Evolutionary conservation across 1,140 invertebrate species (phyloP).

Genomic region (Dendrolimus punctatus): DNA sequence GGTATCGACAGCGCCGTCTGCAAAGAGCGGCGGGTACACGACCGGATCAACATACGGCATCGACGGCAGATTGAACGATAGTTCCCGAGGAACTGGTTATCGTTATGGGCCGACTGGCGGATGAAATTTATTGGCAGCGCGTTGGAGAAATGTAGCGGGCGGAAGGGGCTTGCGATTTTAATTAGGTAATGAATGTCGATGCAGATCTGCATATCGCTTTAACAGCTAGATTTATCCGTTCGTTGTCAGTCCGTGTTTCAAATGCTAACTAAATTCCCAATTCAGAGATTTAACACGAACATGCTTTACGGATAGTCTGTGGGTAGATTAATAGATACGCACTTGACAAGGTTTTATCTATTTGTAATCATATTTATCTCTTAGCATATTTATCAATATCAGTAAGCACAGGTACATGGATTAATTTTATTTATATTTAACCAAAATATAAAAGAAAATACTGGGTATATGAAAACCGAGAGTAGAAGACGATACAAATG

Average conservation of each 20-base stretch:
- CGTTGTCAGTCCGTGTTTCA: slow-evolving; percentile 48
- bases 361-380: no score
- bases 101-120: slow-evolving; percentile 69
- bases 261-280: slow-evolving; percentile 45
- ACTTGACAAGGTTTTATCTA: no score
- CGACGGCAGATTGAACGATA: slow-evolving; percentile 70
- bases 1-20: slow-evolving; percentile 63
- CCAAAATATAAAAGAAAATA: no score
- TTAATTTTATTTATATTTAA: no score
- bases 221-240: slow-evolving; percentile 66
- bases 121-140: slow-evolving; percentile 71
- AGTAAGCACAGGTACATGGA: no score
- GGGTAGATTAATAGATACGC: no score
- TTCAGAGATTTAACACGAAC: slow-evolving; percentile 25
- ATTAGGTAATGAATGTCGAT: slow-evolving; percentile 72
- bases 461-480: no score
- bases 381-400: no score
- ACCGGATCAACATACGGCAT: slow-evolving; percentile 69
- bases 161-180: slow-evolving; percentile 70
- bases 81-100: slow-evolving; percentile 71
- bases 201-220: slow-evolving; percentile 68
- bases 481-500: no score
- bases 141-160: slow-evolving; percentile 69
- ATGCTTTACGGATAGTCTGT: no score
- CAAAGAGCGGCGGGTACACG: slow-evolving; percentile 65